These are phyloP conservation scores for Phrynocephalus guinanensis DNA, from an alignment of 2,797 vertebrate species.

Conservation along the genomic window DNA sequence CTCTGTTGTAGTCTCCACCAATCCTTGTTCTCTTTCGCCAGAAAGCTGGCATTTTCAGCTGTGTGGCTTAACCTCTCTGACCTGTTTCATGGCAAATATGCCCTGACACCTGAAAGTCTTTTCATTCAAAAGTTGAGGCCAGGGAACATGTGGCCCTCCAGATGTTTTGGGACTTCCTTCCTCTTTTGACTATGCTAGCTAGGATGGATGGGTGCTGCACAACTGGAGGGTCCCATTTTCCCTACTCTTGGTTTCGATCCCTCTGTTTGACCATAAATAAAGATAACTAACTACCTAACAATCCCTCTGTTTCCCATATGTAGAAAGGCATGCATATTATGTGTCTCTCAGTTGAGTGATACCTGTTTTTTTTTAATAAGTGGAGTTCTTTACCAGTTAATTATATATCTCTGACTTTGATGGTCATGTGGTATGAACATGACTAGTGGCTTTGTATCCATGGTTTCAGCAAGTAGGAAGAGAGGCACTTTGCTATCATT, in stretches of 20 bases:
- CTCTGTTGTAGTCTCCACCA: neutral
- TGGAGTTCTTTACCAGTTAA: neutral
- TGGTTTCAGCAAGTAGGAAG: neutral
- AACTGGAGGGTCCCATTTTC: neutral
- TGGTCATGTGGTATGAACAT: neutral
- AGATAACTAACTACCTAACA: too few relatives aligned
- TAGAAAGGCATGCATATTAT: neutral
- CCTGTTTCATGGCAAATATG: constrained; percentile 3
- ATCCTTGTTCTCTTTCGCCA: constrained; percentile 3
- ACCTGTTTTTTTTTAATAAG: neutral
- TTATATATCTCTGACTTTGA: neutral
- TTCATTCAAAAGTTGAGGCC: neutral
- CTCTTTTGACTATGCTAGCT: neutral
- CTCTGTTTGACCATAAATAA: neutral
- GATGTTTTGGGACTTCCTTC: neutral
- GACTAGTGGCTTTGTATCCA: neutral
- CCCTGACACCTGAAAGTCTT: neutral
- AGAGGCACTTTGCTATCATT: too few relatives aligned
- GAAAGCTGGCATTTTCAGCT: neutral
- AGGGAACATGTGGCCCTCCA: neutral
- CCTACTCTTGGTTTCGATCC: neutral
- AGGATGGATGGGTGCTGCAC: neutral
- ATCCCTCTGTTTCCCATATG: neutral
- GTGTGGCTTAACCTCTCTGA: neutral
- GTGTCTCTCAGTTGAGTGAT: neutral